phyloP scores from a whole-genome alignment of 2,797 vertebrate genomes.

The Sus cebifrons region DNA sequence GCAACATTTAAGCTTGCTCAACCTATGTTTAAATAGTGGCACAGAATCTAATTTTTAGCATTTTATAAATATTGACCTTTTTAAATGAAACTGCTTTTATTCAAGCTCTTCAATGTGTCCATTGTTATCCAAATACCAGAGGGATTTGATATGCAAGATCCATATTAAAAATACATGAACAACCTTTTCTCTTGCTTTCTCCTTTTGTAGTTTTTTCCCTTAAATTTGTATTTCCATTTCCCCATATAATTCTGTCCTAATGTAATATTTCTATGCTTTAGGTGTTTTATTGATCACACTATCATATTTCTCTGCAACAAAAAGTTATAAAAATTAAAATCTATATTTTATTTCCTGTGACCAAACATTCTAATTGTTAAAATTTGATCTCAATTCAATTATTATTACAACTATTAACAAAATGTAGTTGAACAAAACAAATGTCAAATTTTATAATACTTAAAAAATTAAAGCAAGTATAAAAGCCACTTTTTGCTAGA shows the following conservation, averaged over 20 bases:
- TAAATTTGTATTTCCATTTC: not conserved
- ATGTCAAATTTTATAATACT: not conserved
- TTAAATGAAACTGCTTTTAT: conserved; percentile 58
- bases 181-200: not conserved
- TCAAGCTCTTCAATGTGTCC: not conserved
- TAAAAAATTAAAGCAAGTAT: conserved; percentile 26
- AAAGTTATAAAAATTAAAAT: conserved; percentile 50
- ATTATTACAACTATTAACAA: conserved; percentile 30
- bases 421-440: not conserved
- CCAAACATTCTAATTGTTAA: conserved; percentile 26
- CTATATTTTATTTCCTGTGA: conserved; percentile 21
- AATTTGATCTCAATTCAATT: conserved; percentile 41
- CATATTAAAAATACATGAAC: conserved; percentile 49
- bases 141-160: not conserved
- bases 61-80: conserved; percentile 68
- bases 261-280: not conserved
- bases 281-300: conserved; percentile 19
- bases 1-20: not conserved
- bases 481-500: conserved; percentile 51
- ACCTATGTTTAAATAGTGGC: not conserved
- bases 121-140: conserved; percentile 55
- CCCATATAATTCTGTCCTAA: not conserved
- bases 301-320: not conserved
- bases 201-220: not conserved
- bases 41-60: not conserved